Evolutionary conservation across 2,113 vertebrate species (phyloP).

Genomic region (Nestor notabilis): DNA sequence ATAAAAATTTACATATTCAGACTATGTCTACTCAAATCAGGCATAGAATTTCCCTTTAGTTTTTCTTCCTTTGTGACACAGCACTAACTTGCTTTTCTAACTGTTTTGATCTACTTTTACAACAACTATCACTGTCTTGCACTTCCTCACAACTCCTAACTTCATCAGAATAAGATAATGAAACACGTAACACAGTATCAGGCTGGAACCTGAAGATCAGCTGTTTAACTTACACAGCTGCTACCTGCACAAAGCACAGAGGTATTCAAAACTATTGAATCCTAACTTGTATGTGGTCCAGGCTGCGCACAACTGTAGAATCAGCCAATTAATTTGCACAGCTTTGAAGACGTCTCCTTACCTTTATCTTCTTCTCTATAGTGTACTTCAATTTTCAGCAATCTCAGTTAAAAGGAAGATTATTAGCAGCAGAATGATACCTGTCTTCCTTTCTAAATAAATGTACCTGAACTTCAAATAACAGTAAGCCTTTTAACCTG

Average conservation of each 20-base stretch:
- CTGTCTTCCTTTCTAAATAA: not conserved
- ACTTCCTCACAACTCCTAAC: not conserved
- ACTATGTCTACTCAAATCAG: not conserved
- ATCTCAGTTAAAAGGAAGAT: not conserved
- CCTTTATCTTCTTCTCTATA: not conserved
- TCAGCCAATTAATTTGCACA: not conserved
- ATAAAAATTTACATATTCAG: not conserved
- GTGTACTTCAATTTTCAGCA: not conserved
- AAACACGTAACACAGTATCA: slow-evolving; percentile 16
- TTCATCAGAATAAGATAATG: not conserved
- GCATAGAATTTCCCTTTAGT: not conserved
- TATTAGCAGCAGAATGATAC: not conserved
- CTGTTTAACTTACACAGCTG: not conserved
- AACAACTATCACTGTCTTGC: not conserved
- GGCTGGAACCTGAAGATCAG: not conserved
- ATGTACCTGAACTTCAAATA: not conserved
- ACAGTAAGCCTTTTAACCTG: not conserved
- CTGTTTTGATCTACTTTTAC: slow-evolving; percentile 37
- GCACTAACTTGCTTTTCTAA: slow-evolving; percentile 18
- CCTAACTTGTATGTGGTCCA: accelerated
- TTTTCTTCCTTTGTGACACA: not conserved
- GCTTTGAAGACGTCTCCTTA: not conserved
- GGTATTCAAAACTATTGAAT: not conserved
- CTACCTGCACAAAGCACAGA: not conserved
- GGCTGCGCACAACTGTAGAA: not conserved